Evolutionary conservation across 2,797 vertebrate species (phyloP).

Genomic region (Platyrinchus mystaceus): DNA sequence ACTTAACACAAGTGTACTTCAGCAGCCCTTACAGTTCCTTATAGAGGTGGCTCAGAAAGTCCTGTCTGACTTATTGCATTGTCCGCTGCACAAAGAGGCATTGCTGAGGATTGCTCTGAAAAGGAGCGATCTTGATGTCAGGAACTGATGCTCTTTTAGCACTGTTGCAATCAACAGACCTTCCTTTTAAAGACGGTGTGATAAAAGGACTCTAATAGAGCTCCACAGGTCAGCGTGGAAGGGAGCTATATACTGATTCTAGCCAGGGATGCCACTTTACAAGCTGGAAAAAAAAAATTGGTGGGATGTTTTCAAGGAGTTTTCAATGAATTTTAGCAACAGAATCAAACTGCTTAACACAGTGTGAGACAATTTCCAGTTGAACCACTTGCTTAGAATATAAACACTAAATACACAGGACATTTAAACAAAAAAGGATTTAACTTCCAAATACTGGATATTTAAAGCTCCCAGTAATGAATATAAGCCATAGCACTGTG

Average conservation of each 20-base stretch:
- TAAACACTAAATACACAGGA: neutral
- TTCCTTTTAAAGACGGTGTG: neutral
- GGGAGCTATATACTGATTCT: neutral
- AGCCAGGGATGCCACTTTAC: neutral
- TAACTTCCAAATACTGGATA: neutral
- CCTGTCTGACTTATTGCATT: conserved; percentile 79
- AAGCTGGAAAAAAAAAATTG: neutral
- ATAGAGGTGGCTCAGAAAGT: conserved; percentile 76
- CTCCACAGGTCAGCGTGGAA: neutral
- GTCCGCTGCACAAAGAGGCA: conserved; percentile 76
- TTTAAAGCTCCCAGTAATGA: neutral
- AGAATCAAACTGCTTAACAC: neutral
- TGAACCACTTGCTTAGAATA: neutral
- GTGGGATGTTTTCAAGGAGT: neutral
- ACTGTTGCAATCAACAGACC: conserved; percentile 48
- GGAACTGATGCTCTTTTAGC: conserved; percentile 74
- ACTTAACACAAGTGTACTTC: conserved; percentile 86
- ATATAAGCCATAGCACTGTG: neutral
- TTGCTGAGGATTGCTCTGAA: conserved; percentile 65
- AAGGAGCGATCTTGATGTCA: conserved; percentile 47
- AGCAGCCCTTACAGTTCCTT: conserved; percentile 75
- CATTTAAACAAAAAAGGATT: neutral
- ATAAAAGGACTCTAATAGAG: conserved; percentile 12
- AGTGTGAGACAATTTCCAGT: neutral
- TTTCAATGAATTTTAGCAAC: neutral